Evolutionary conservation across 2,888 invertebrate genomes (phyloP).

Genomic region (Tetramorium bicarinatum): DNA sequence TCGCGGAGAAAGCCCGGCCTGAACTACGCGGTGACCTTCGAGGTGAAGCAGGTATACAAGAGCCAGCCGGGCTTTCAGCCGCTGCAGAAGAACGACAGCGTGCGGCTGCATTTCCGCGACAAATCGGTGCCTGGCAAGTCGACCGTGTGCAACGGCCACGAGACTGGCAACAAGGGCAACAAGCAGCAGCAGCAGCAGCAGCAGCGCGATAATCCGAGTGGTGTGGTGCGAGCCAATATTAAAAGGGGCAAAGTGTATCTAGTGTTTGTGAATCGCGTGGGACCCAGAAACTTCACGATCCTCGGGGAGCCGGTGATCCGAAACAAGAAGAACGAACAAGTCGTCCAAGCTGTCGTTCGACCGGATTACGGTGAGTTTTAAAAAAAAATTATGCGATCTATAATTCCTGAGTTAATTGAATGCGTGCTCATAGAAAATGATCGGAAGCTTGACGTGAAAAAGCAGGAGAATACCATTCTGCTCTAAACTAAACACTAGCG

Average conservation of each 20-base stretch:
- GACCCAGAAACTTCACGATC: conserved; percentile 88
- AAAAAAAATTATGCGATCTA: conserved; percentile 15
- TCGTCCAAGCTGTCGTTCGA: conserved; percentile 85
- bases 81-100: conserved; percentile 86
- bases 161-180: conserved; percentile 64
- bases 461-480: not conserved
- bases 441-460: not conserved
- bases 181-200: conserved; percentile 62
- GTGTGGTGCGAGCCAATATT: conserved; percentile 88
- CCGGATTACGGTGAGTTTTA: conserved; percentile 85
- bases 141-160: conserved; percentile 83
- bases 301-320: conserved; percentile 88
- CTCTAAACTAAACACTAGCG: not conserved
- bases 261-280: conserved; percentile 88
- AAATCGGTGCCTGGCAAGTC: conserved; percentile 84
- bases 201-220: conserved; percentile 80
- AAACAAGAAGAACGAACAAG: conserved; percentile 86
- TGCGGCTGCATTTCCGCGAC: conserved; percentile 87
- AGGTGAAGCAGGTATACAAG: conserved; percentile 89
- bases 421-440: not conserved
- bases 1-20: conserved; percentile 87
- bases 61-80: conserved; percentile 87
- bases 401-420: not conserved
- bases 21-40: conserved; percentile 90
- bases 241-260: conserved; percentile 88